Evolutionary conservation across 2,113 vertebrate genomes (phyloP).

Genomic region (Gnathonemus longibarbis): DNA sequence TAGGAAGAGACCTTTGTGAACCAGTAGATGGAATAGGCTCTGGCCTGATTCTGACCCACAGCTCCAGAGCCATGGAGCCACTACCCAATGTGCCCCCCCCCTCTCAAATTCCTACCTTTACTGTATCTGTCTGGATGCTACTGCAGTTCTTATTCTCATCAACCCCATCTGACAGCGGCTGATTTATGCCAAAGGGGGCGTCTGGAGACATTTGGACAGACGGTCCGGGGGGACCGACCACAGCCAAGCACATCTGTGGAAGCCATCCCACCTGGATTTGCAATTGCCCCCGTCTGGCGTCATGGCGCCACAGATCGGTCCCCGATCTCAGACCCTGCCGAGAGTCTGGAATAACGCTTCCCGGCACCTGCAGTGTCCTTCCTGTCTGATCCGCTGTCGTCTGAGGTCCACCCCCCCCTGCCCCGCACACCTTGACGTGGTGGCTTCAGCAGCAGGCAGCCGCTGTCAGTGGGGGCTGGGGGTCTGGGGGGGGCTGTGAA

Average conservation of each 20-base stretch:
- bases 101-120: background rate
- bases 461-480: background rate
- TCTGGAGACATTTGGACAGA: background rate
- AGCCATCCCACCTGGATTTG: background rate
- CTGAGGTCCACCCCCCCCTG: background rate
- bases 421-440: background rate
- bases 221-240: background rate
- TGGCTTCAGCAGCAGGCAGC: background rate
- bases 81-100: background rate
- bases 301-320: background rate
- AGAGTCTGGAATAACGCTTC: background rate
- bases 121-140: background rate
- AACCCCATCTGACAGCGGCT: background rate
- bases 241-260: constrained; percentile 6
- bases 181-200: background rate
- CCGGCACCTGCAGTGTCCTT: background rate
- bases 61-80: background rate
- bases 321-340: background rate
- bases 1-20: background rate
- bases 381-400: constrained; percentile 25
- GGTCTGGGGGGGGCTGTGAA: background rate
- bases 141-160: background rate
- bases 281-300: background rate
- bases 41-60: background rate
- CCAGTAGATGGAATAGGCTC: background rate